A percentile compares a stretch with the other conserved stretches of the same genome.
Conservation (phyloP, 92 coral and sea anemone species). For the Montipora capitata region DNA sequence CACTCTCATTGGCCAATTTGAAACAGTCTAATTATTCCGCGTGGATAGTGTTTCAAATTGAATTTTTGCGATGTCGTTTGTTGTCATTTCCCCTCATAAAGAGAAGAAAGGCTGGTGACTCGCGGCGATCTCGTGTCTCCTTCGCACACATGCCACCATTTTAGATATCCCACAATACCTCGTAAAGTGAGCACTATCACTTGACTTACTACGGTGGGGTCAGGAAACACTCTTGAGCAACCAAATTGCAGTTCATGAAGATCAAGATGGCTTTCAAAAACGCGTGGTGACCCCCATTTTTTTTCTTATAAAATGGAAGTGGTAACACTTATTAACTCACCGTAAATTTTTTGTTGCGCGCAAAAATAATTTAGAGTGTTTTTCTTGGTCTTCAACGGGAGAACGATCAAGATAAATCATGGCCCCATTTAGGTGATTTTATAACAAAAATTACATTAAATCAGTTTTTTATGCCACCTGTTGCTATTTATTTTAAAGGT, state of each 20-base stretch:
- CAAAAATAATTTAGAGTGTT: slow-evolving; percentile 13
- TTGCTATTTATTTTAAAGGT: background rate
- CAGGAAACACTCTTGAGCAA: background rate
- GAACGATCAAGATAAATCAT: background rate
- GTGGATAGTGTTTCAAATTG: too few species aligned
- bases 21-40: too few species aligned
- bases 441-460: background rate
- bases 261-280: background rate
- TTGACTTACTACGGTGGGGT: slow-evolving; percentile 5
- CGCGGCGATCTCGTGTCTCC: background rate
- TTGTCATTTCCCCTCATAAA: too few species aligned
- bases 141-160: background rate
- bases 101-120: too few species aligned
- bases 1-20: too few species aligned
- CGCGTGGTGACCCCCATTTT: background rate
- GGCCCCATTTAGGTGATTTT: background rate
- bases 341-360: slow-evolving; percentile 2
- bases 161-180: background rate
- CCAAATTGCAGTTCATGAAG: background rate
- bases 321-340: background rate
- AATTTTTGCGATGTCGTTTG: too few species aligned
- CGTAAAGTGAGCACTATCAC: background rate
- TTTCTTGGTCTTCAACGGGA: background rate
- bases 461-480: background rate
- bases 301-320: slow-evolving; percentile 7